Conservation (phyloP, 2,797 vertebrate genomes). For the Poeciliopsis gracilis region DNA sequence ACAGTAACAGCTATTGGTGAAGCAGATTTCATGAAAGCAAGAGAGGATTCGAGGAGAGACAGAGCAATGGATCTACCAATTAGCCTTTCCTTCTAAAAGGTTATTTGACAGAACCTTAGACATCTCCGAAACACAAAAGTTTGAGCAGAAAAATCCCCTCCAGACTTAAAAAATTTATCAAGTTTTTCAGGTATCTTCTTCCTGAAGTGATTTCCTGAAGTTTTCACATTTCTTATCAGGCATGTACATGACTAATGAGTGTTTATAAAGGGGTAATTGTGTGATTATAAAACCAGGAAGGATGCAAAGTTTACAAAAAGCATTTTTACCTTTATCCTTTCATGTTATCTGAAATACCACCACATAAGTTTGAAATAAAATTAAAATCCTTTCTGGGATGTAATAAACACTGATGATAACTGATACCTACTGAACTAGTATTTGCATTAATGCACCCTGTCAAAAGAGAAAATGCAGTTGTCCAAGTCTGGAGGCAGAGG, state of each 20-base stretch:
- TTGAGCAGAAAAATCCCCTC: constrained; percentile 22
- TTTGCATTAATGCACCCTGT: constrained; percentile 39
- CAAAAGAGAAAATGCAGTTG: constrained; percentile 37
- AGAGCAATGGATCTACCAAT: constrained; percentile 60
- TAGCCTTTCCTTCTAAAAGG: constrained; percentile 48
- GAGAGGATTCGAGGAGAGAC: neutral
- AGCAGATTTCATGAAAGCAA: constrained; percentile 59
- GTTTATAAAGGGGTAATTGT: neutral
- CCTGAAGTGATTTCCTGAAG: constrained; percentile 19
- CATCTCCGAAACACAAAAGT: constrained; percentile 56
- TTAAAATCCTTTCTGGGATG: constrained; percentile 7
- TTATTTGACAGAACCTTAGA: constrained; percentile 56
- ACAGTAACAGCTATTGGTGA: constrained; percentile 59
- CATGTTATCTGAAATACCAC: neutral
- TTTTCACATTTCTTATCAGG: constrained; percentile 24
- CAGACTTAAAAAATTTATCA: neutral
- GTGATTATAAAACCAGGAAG: neutral
- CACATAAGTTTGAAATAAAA: neutral
- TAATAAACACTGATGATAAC: neutral
- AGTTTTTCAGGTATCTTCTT: constrained; percentile 20
- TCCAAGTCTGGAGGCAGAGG: constrained; percentile 28
- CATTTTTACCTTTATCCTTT: neutral
- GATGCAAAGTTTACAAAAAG: neutral
- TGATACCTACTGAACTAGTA: constrained; percentile 31
- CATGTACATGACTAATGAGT: constrained; percentile 8